phyloP scores from a whole-genome alignment of 2,797 vertebrate species.

The Garrulus glandarius region DNA sequence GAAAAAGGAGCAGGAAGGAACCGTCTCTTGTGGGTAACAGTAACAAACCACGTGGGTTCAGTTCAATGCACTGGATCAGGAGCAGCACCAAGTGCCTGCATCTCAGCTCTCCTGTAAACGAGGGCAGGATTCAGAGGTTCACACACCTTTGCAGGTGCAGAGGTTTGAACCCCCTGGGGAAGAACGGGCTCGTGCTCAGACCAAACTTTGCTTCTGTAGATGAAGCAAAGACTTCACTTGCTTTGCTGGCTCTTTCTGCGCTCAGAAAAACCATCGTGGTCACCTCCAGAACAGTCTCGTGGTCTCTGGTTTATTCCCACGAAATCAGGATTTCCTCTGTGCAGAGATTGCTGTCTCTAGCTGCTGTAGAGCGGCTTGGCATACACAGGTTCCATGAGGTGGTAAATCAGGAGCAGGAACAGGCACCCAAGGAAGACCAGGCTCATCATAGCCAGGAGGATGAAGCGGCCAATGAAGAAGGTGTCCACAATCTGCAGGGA shows the following conservation, averaged over 20 bases:
- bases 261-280: rapidly evolving
- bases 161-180: not conserved
- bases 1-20: not conserved
- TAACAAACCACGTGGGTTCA: not conserved
- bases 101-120: not conserved
- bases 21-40: not conserved
- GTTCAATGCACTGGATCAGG: not conserved
- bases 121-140: not conserved
- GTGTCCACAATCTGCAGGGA: conserved; percentile 84
- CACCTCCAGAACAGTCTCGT: not conserved
- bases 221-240: not conserved
- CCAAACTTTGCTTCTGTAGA: not conserved
- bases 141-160: not conserved
- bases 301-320: not conserved
- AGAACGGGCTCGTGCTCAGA: rapidly evolving
- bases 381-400: conserved; percentile 85
- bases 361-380: conserved; percentile 80
- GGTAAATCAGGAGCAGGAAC: conserved; percentile 84
- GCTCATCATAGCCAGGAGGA: conserved; percentile 80
- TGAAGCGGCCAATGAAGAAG: conserved; percentile 88
- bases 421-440: conserved; percentile 79
- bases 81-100: not conserved
- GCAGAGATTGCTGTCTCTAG: not conserved
- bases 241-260: rapidly evolving
- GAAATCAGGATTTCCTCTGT: not conserved